Evolutionary conservation across 2,113 vertebrate species (phyloP).

Genomic region (Cyanoramphus novaezelandiae): DNA sequence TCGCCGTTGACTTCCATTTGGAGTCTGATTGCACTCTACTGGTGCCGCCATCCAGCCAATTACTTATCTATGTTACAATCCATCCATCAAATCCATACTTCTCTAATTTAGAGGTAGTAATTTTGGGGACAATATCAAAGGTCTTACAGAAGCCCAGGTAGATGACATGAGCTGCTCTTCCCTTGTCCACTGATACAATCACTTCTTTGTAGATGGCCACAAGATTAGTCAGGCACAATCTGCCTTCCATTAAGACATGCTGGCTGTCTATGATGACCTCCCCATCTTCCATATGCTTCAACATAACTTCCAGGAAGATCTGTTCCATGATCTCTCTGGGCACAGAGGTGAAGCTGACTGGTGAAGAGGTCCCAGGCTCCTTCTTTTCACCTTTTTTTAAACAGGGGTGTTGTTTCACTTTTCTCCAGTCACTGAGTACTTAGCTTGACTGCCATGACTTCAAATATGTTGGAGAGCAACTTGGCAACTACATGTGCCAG

Average conservation of each 20-base stretch:
- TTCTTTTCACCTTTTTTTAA: neutral
- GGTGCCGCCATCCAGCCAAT: neutral
- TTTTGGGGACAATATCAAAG: neutral
- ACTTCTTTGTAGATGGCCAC: neutral
- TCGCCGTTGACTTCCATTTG: neutral
- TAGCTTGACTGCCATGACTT: neutral
- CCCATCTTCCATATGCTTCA: neutral
- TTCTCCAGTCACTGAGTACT: neutral
- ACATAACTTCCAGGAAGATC: neutral
- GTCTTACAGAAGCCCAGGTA: neutral
- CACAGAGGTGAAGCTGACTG: neutral
- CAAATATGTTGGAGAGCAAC: neutral
- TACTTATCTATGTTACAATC: neutral
- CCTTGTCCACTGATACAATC: neutral
- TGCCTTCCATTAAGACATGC: neutral
- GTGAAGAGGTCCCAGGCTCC: fast-evolving
- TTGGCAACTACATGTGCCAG: neutral
- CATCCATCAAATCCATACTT: neutral
- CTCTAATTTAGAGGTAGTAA: neutral
- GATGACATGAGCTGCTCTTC: neutral
- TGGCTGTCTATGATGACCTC: neutral
- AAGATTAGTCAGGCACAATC: neutral
- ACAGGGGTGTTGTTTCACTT: neutral
- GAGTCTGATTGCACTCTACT: neutral
- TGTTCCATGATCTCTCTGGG: neutral